Percentiles rank a stretch among this genome's conserved stretches.
These are phyloP conservation scores for Macheiramphus alcinus DNA, from an alignment of 2,113 vertebrate genomes.

Conservation along the genomic window DNA sequence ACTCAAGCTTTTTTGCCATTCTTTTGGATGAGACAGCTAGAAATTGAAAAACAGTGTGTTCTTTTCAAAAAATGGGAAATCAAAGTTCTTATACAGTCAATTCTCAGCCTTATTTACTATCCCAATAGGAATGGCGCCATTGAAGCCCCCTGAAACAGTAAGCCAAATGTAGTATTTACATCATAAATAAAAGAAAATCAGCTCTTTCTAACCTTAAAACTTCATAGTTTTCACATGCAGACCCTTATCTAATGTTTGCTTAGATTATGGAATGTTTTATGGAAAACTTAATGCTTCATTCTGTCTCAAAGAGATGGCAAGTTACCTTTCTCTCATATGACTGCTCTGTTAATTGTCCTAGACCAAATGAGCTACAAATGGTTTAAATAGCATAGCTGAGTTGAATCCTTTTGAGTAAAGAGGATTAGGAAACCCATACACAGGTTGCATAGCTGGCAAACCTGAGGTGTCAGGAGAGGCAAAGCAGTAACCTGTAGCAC, in stretches of 20 bases:
- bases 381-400: not conserved
- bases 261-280: not conserved
- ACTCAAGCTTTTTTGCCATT: not conserved
- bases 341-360: not conserved
- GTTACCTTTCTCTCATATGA: not conserved
- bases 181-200: not conserved
- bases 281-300: not conserved
- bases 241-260: not conserved
- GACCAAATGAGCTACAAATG: not conserved
- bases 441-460: not conserved
- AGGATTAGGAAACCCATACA: not conserved
- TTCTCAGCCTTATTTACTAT: not conserved
- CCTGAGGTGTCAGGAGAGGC: not conserved
- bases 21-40: not conserved
- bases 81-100: not conserved
- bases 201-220: not conserved
- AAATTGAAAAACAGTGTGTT: not conserved
- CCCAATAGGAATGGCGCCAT: not conserved
- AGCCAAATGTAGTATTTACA: not conserved
- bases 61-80: not conserved
- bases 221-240: not conserved
- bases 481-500: not conserved
- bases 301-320: not conserved
- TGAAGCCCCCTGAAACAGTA: not conserved
- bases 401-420: not conserved